Base-by-base conservation (phyloP, 2,797 vertebrate genomes). In the Sylvia borin region DNA sequence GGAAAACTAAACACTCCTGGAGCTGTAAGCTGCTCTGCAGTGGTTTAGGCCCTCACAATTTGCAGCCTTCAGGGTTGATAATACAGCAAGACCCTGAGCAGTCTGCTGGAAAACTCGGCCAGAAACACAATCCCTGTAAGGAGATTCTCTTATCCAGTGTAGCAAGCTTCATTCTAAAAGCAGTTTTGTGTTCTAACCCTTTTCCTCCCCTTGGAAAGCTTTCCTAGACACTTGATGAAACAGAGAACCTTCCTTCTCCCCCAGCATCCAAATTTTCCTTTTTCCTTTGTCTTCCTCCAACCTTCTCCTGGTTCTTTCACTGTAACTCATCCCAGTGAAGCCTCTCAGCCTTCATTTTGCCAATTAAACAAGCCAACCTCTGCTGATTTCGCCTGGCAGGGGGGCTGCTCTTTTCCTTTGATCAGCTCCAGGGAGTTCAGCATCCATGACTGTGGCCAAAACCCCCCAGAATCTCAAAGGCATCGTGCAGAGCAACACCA, bases 11-110 rank as follows among this genome's bases (percentile, higher is more conserved):
- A 38, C 61, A 13, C 31, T 85, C 24, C 4, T 58, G 88, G 7
- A 62, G 91, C 85, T 90, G 72, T 90, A 83, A 96, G 93, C 95
- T 73, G 88, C 86, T 96, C 80, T 76, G 89, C 94, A 40, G 83
- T 70, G 65, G 55, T 83, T 92, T 66, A 80, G 79, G 50, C 32
- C 61, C 66, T 92, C 79, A 77, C 65, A 29, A 38, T 93, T 73
- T 31, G 25, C 66, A 80, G 76, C 67, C 65, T 72, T 95, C 62
- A 15, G 83, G 76, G 60, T 40, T 58, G 72, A 73, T 90, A 80
- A 92, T 26, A 8, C 48, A 43, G 72, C 1, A 1, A 88, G 83
- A 85, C 55, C 79, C 65, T 32, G 12, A 60, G 80, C 88, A 85
- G 67, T 29, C 71, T 85, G 92, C 91, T 82, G 86, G 64, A 70